Evolutionary conservation across 1,140 invertebrate genomes (phyloP).

Genomic region (Drosophila aff.): DNA sequence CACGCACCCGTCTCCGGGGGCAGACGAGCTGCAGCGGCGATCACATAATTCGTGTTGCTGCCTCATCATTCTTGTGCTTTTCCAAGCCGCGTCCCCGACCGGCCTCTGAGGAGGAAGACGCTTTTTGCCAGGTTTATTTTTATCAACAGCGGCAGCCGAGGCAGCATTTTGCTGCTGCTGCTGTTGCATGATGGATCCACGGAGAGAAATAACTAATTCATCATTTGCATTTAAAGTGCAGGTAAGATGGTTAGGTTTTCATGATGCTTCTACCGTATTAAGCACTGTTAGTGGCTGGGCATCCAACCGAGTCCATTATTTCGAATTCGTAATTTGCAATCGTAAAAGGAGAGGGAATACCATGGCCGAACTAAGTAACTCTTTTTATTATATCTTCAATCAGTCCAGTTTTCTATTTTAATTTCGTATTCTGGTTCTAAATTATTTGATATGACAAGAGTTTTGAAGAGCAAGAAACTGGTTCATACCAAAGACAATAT

Average conservation of each 20-base stretch:
- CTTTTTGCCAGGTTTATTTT: slow-evolving; percentile 80
- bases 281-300: background rate
- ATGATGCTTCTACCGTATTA: background rate
- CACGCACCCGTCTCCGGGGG: slow-evolving; percentile 63
- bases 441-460: background rate
- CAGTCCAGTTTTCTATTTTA: background rate
- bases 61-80: slow-evolving; percentile 80
- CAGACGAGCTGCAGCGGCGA: slow-evolving; percentile 59
- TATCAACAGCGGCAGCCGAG: slow-evolving; percentile 70
- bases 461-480: no score
- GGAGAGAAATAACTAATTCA: slow-evolving; percentile 24
- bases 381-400: background rate
- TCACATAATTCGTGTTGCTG: slow-evolving; percentile 82
- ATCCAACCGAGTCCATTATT: background rate
- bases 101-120: slow-evolving; percentile 48
- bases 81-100: slow-evolving; percentile 49
- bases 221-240: slow-evolving; percentile 22
- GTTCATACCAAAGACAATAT: no score
- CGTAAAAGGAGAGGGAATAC: background rate
- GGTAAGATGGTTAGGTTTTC: background rate
- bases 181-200: slow-evolving; percentile 67
- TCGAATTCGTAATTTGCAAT: background rate
- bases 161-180: slow-evolving; percentile 72
- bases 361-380: background rate
- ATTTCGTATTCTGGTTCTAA: no score